A percentile compares a stretch with the other conserved stretches of the same genome.
Evolutionary conservation across 2,797 vertebrate genomes (phyloP).

Genomic region (Aselliscus stoliczkanus): DNA sequence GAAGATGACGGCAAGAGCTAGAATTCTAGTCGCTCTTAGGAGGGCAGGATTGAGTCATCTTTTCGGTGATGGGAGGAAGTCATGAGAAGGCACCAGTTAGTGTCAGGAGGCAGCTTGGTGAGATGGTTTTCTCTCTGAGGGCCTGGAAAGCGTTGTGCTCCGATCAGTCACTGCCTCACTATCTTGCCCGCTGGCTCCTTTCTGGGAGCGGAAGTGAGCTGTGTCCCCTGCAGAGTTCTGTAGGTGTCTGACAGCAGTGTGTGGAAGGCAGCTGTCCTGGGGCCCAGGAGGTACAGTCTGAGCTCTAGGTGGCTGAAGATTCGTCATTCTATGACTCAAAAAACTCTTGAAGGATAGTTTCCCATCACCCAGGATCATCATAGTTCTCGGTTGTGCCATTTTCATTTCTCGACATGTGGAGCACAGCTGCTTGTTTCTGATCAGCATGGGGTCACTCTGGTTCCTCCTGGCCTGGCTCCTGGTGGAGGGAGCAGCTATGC

Average conservation of each 20-base stretch:
- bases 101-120: background rate
- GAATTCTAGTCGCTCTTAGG: background rate
- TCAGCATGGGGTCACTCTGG: no score
- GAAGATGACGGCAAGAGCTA: background rate
- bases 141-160: background rate
- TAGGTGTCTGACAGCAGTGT: constrained; percentile 12
- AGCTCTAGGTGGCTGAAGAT: no score
- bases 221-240: background rate
- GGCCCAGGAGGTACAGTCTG: constrained; percentile 56
- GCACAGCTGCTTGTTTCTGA: no score
- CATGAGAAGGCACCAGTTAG: background rate
- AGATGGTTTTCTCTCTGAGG: background rate
- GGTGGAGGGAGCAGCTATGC: no score
- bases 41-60: background rate
- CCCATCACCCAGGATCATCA: no score
- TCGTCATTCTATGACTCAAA: no score
- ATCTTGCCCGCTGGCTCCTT: background rate
- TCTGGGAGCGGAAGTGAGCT: background rate
- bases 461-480: no score
- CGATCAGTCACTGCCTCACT: background rate
- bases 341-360: no score
- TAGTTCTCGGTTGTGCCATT: no score
- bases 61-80: background rate
- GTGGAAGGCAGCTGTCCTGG: constrained; percentile 38
- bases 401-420: no score